Evolutionary conservation across 2,888 invertebrate species (phyloP).

Genomic region (Hylaea fasciaria): DNA sequence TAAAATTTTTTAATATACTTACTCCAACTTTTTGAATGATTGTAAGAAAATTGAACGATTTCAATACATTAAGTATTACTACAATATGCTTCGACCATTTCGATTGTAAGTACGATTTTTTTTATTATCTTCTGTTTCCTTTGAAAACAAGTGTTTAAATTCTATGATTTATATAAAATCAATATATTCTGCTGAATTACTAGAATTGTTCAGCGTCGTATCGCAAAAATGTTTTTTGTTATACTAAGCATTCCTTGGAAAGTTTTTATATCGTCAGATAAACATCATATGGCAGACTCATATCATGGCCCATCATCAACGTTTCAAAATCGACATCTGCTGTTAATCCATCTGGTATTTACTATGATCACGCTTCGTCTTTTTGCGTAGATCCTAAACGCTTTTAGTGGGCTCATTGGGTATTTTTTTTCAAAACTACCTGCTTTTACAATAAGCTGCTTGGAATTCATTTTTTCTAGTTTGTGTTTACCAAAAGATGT

Average conservation of each 20-base stretch:
- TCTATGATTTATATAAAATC: background rate
- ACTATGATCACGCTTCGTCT: constrained; percentile 71
- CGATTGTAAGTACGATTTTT: too few relatives aligned
- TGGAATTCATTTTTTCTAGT: constrained; percentile 61
- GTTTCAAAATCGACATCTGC: constrained; percentile 72
- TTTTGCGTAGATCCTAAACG: constrained; percentile 63
- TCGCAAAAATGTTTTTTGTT: background rate
- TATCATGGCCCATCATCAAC: constrained; percentile 62
- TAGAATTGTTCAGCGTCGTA: background rate
- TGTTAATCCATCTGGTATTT: constrained; percentile 70
- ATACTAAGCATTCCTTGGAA: constrained; percentile 14
- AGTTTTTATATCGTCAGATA: constrained; percentile 56
- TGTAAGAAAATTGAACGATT: too few relatives aligned
- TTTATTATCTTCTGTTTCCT: too few relatives aligned
- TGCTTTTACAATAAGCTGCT: constrained; percentile 69
- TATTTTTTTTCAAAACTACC: constrained; percentile 71
- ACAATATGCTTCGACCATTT: too few relatives aligned
- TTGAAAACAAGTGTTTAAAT: too few relatives aligned
- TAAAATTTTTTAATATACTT: constrained; percentile 48
- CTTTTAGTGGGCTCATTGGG: constrained; percentile 52
- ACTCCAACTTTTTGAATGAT: background rate
- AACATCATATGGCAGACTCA: constrained; percentile 58
- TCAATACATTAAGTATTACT: too few relatives aligned
- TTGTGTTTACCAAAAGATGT: constrained; percentile 73
- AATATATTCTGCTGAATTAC: background rate